These are phyloP conservation scores for Eumaeus atala DNA, from an alignment of 1,140 invertebrate species.

Conservation along the genomic window DNA sequence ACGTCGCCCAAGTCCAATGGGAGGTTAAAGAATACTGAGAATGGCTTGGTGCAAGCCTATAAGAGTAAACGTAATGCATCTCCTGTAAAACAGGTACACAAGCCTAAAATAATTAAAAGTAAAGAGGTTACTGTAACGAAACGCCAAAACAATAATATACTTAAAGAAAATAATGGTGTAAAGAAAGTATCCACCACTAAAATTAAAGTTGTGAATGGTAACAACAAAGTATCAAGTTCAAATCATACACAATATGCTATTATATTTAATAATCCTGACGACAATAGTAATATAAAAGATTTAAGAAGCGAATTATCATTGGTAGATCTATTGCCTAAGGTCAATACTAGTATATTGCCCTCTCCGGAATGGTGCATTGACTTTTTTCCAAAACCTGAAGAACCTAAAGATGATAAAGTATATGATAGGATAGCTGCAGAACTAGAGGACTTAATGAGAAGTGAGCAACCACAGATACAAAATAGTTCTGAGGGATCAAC, in stretches of 20 bases:
- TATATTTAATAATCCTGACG: slow-evolving; percentile 50
- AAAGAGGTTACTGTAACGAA: slow-evolving; percentile 22
- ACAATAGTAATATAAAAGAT: slow-evolving; percentile 38
- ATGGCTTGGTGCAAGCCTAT: slow-evolving; percentile 64
- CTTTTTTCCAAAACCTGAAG: slow-evolving; percentile 56
- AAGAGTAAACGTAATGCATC: slow-evolving; percentile 50
- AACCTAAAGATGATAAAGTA: slow-evolving; percentile 62
- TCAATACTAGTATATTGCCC: slow-evolving; percentile 56
- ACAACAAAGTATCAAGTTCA: background rate
- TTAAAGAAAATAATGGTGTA: slow-evolving; percentile 60
- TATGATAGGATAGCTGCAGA: slow-evolving; percentile 72
- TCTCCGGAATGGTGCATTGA: slow-evolving; percentile 66
- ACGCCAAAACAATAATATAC: slow-evolving; percentile 36
- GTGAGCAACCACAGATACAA: slow-evolving; percentile 41
- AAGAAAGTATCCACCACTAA: slow-evolving; percentile 36
- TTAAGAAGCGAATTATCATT: slow-evolving; percentile 39
- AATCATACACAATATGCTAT: slow-evolving; percentile 55
- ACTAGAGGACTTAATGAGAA: slow-evolving; percentile 68
- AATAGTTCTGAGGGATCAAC: slow-evolving; percentile 22
- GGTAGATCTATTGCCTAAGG: slow-evolving; percentile 45
- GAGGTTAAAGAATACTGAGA: slow-evolving; percentile 61
- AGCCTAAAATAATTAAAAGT: slow-evolving; percentile 31
- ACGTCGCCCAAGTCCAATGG: slow-evolving; percentile 37
- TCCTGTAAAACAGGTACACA: slow-evolving; percentile 36
- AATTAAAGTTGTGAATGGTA: slow-evolving; percentile 21